Base-by-base conservation (phyloP, 2,888 invertebrate species). In the Schizaphis graminum region DNA sequence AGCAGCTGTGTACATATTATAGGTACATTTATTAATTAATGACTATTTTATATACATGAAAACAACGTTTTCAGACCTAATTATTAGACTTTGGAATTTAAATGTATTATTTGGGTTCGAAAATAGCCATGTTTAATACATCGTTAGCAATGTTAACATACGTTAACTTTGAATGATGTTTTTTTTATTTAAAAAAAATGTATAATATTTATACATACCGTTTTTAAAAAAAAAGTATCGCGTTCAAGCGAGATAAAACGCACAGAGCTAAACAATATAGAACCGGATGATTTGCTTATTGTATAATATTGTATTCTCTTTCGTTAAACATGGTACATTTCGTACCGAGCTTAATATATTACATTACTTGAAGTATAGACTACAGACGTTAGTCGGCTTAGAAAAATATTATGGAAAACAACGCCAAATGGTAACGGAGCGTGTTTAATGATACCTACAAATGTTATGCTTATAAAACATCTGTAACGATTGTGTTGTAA, bases 281-380 rank as follows among this genome's bases (percentile, higher is more conserved):
- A n/a, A 77, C 21, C 35, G 35, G 21, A 35, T 8, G 35, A 77
- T 77, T 77, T 8, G 21, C 77, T 77, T 77, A 77, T 77, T 21
- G 35, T 77, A 77, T 77, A 77, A 77, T 77, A 77, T 77, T 77
- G 77, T 77, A 77, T 35, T 77, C 21, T 77, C 77, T 77, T 21
- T 77, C 35, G 21, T 35, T 77, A 35, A 77, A 35, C 21, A 35
- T 77, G 77, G 77, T 24, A 35, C 35, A 77, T 35, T 77, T 77
- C 8, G 21, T 77, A 77, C 35, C 21, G 77, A 77, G 77, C 35
- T 35, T 77, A 77, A 77, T 35, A 77, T 77, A 77, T 35, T 35
- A 77, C 35, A 67, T 77, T 77, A 77, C 16, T 16, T n/a, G 3
- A 53, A 16, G 53, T 53, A 21, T n/a, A 5, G n/a, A n/a, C 35